phyloP scores from a whole-genome alignment of 2,888 invertebrate genomes.

The Venusia cambrica region DNA sequence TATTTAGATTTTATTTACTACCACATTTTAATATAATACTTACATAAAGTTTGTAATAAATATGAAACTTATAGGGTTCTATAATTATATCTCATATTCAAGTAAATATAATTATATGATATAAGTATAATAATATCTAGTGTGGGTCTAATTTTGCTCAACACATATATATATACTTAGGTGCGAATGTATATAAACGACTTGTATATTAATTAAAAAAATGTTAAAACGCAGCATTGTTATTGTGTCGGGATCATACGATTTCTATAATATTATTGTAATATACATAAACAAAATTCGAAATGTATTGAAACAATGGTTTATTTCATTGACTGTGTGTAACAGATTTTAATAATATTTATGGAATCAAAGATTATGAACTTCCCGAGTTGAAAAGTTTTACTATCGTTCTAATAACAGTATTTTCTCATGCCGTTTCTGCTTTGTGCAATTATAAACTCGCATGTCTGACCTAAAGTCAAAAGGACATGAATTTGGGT shows the following conservation, averaged over 20 bases:
- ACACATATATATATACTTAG: slow-evolving; percentile 19
- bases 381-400: slow-evolving; percentile 3
- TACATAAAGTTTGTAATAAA: slow-evolving; percentile 31
- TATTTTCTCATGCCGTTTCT: too few relatives aligned
- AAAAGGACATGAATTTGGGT: too few relatives aligned
- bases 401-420: slow-evolving; percentile 7
- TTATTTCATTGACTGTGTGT: slow-evolving; percentile 2
- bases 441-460: too few relatives aligned
- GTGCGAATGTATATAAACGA: slow-evolving; percentile 23
- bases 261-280: slow-evolving; percentile 10
- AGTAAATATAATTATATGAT: slow-evolving; percentile 67
- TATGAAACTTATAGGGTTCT: too few relatives aligned
- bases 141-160: slow-evolving; percentile 56
- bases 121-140: slow-evolving; percentile 52
- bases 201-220: slow-evolving; percentile 8
- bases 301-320: slow-evolving; percentile 5
- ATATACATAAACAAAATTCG: slow-evolving; percentile 7
- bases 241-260: slow-evolving; percentile 4
- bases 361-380: slow-evolving; percentile 1
- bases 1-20: too few relatives aligned
- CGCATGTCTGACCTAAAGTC: too few relatives aligned
- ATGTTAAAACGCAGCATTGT: slow-evolving; percentile 5
- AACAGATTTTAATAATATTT: slow-evolving; percentile 7
- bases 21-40: slow-evolving; percentile 2
- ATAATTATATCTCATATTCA: slow-evolving; percentile 70